Evolutionary conservation across 2,113 vertebrate genomes (phyloP), one percentile per base, ranked within the genome.

Genomic region (Dromiciops gliroides): DNA sequence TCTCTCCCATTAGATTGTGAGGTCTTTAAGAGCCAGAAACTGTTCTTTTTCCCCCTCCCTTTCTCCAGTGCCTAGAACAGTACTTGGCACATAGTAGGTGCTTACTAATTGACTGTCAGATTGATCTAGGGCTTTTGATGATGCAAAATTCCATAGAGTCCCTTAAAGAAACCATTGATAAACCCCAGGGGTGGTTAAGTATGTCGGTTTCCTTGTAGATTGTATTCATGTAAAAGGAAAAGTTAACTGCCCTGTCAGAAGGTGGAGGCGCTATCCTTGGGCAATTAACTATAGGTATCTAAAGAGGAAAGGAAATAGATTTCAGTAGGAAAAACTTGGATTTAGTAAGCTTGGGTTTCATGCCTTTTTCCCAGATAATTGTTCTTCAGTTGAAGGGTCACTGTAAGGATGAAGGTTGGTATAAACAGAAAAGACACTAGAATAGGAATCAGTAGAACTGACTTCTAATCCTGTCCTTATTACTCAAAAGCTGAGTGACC

Each of bases 271-370:
- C 67, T n/a, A 83, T 83, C 37, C 9, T 31, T 0, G 7, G 52
- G 26, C 28, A 0, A 2, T 75, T 50, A 24, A 8, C 31, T n/a
- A 44, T 37, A 23, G 23, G 3, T 0, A 14, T 60, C 26, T 44
- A 50, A 8, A 31, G 24, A 0, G 11, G 48, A 44, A 0, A 0
- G 75, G 51, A 25, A 25, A n/a, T 44, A 37, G n/a, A 37, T 31
- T 8, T 25, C n/a, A 0, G 1, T 0, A 2, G 49, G 50, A 0
- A 44, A 1, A 23, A 19, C 48, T 26, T 50, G 23, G 3, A 50
- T 48, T 19, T 89, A 16, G 91, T 48, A 56, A 53, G 37, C 11
- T 28, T 11, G 0, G 48, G 12, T 52, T 52, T 37, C 44, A 1
- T 10, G 5, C 19, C 28, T 52, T 90, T 89, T 52, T 91, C 47